phyloP scores from a whole-genome alignment of 2,113 vertebrate species.

The Centrocercus urophasianus region DNA sequence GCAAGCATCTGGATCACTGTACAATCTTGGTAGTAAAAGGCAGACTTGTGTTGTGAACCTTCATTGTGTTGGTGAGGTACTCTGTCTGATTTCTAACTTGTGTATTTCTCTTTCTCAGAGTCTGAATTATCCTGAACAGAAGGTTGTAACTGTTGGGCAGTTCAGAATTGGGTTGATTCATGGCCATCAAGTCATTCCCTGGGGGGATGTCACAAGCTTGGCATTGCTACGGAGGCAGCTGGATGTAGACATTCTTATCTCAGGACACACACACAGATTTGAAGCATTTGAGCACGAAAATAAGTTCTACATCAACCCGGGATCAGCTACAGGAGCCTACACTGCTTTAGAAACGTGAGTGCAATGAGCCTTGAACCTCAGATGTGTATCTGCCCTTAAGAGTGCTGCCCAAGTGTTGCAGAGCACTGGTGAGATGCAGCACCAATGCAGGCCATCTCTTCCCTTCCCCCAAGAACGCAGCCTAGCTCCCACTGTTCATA shows the following conservation, averaged over 20 bases:
- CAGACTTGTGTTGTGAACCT: accelerated
- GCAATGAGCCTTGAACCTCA: neutral
- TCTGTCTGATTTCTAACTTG: neutral
- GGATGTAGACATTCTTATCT: constrained; percentile 94
- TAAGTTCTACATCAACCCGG: constrained; percentile 94
- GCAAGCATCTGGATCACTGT: neutral
- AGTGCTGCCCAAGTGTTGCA: accelerated
- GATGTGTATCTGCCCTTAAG: accelerated
- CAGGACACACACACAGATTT: constrained; percentile 93
- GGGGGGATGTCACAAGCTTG: constrained; percentile 92
- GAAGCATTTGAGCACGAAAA: constrained; percentile 95
- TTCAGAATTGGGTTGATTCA: constrained; percentile 95
- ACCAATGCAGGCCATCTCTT: no score
- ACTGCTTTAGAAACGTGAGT: constrained; percentile 89
- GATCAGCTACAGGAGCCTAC: constrained; percentile 93
- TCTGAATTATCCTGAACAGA: constrained; percentile 93
- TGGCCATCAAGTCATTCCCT: constrained; percentile 93
- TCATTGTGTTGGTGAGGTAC: accelerated
- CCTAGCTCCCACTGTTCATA: accelerated
- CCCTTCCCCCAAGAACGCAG: accelerated
- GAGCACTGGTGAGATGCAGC: accelerated
- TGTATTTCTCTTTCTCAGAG: constrained; percentile 76
- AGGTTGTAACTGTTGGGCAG: constrained; percentile 91
- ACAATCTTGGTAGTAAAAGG: no score
- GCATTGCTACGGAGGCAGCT: constrained; percentile 93